Evolutionary conservation across 2,113 vertebrate species (phyloP).

Genomic region (Paedocypris sp.): DNA sequence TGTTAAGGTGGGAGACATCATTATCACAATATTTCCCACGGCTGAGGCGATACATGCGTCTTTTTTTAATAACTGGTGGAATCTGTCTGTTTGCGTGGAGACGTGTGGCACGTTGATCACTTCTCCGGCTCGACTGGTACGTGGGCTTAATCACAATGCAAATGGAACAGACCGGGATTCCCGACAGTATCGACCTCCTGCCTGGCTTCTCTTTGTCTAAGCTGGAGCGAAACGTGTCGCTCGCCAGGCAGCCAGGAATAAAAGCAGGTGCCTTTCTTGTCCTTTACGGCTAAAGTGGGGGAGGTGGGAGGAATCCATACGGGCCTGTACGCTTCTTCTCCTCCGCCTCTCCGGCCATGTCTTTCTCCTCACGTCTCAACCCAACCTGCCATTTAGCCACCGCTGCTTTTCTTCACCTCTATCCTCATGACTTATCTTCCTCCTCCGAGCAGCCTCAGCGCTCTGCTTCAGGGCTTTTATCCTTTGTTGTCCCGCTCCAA

Average conservation of each 20-base stretch:
- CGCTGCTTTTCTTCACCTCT: not conserved
- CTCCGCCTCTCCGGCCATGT: slow-evolving; percentile 6
- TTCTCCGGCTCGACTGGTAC: slow-evolving; percentile 29
- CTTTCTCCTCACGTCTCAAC: not conserved
- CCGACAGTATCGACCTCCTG: slow-evolving; percentile 12
- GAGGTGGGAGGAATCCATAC: slow-evolving; percentile 14
- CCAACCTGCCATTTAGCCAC: not conserved
- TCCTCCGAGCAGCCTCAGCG: slow-evolving; percentile 11
- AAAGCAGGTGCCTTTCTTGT: too few species aligned
- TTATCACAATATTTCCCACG: slow-evolving; percentile 3
- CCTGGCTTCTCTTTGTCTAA: slow-evolving; percentile 10
- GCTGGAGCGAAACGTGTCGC: not conserved
- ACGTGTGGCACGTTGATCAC: slow-evolving; percentile 29
- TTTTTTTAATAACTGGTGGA: slow-evolving; percentile 10
- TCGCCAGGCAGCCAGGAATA: not conserved
- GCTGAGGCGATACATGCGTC: not conserved
- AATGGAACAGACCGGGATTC: slow-evolving; percentile 33
- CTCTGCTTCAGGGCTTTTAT: slow-evolving; percentile 29
- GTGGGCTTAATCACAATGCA: slow-evolving; percentile 39
- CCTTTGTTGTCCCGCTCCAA: slow-evolving; percentile 43
- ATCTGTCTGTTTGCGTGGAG: slow-evolving; percentile 24
- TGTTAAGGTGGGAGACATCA: not conserved
- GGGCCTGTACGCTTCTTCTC: slow-evolving; percentile 19
- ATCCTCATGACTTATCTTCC: not conserved
- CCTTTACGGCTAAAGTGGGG: slow-evolving; percentile 2